These are phyloP conservation scores for Ovis aries DNA, from an alignment of 2,113 vertebrate species.

Conservation along the genomic window ARS-UI_Ramb_v3.0 NC_056065.1:25535001-25535500, in stretches of 20 bases:
- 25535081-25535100: too few species aligned
- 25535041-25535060: too few species aligned
- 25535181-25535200: background rate
- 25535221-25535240: too few species aligned
- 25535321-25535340: background rate
- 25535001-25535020: too few species aligned
- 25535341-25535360: background rate
- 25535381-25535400: background rate
- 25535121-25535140: too few species aligned
- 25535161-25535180: background rate
- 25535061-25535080: too few species aligned
- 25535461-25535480: background rate
- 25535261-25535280: background rate
- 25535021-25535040: too few species aligned
- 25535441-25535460: background rate
- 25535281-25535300: background rate
- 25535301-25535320: background rate
- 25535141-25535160: background rate
- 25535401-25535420: background rate
- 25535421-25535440: background rate
- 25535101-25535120: too few species aligned
- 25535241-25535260: background rate
- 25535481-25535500: background rate
- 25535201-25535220: background rate
- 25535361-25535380: background rate